phyloP scores from a whole-genome alignment of 1,140 invertebrate species.

The Philaenus spumarius region DNA sequence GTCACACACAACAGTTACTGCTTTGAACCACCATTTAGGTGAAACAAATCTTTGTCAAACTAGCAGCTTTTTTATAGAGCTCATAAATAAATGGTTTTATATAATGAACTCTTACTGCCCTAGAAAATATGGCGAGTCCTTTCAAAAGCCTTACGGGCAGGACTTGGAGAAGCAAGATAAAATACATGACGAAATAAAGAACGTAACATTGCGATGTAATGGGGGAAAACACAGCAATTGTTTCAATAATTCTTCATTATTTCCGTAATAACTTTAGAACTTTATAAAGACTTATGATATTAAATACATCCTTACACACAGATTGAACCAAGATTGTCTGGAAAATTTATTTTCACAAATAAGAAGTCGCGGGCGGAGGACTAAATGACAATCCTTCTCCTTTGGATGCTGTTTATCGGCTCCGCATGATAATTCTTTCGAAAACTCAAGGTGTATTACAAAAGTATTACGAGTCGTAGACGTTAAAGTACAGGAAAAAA shows the following conservation, averaged over 20 bases:
- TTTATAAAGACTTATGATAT: not conserved
- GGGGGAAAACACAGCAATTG: not conserved
- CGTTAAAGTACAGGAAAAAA: too few species aligned
- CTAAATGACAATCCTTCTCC: conserved; percentile 22
- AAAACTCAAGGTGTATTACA: conserved; percentile 21
- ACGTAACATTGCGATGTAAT: conserved; percentile 3
- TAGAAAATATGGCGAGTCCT: not conserved
- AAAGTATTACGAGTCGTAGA: too few species aligned
- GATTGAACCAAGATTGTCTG: conserved; percentile 24
- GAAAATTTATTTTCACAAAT: conserved; percentile 24
- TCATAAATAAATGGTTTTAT: conserved; percentile 3
- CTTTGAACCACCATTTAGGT: conserved; percentile 5
- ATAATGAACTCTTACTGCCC: conserved; percentile 3
- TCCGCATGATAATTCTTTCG: conserved; percentile 21
- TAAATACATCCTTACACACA: conserved; percentile 14
- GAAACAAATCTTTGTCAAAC: not conserved
- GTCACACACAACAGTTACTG: conserved; percentile 13
- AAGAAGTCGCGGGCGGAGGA: conserved; percentile 12
- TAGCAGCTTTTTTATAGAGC: not conserved
- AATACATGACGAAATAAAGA: not conserved
- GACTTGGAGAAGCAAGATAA: conserved; percentile 7
- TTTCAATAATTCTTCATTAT: conserved; percentile 8
- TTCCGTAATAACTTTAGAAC: conserved; percentile 1
- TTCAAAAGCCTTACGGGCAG: conserved; percentile 1
- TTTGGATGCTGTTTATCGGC: conserved; percentile 10